Evolutionary conservation across 2,113 vertebrate genomes (phyloP), one percentile per base, ranked within the genome.

Genomic region (Sinocyclocheilus anshuiensis): DNA sequence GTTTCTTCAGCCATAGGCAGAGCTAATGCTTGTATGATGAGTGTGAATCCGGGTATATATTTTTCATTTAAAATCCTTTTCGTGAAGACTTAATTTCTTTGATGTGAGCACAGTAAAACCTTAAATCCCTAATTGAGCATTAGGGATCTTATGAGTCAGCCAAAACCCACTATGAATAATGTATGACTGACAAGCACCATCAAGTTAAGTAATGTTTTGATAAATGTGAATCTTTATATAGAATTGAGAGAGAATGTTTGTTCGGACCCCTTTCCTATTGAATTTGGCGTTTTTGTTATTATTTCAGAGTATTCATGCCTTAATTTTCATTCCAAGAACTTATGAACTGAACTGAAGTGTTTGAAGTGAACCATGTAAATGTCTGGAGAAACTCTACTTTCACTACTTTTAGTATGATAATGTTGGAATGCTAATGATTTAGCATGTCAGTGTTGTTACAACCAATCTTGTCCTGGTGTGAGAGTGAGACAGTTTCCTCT

Each of bases 191-290:
- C 77, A 87, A 61, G 65, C 71, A 75, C 67, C 67, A 81, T 81
- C 86, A 87, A 84, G 83, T 81, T 87, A 76, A 87, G 55, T 20
- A 75, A 81, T 87, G 57, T 84, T 84, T 87, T 81, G 67, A 84
- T 84, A 84, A 87, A 81, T 84, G 76, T 39, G 81, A 80, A 59
- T 69, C 77, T 86, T 71, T 39, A 72, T 71, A 79, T 55, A 4
- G 48, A 50, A 12, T 39, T n/a, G 55, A 74, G 67, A 75, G 15
- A 81, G 11, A 63, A 81, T 33, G 24, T 20, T 78, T 45, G 4
- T 77, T 63, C 45, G 22, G 0, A 50, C 22, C 9, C 42, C 15
- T 22, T 20, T 84, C 61, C 6, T 29, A 63, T 29, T 84, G 33
- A 75, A 75, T 22, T 15, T 61, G 5, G 33, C 7, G 4, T 55